Evolutionary conservation across 2,888 invertebrate genomes (phyloP).

Genomic region (Nemoura dubitans): DNA sequence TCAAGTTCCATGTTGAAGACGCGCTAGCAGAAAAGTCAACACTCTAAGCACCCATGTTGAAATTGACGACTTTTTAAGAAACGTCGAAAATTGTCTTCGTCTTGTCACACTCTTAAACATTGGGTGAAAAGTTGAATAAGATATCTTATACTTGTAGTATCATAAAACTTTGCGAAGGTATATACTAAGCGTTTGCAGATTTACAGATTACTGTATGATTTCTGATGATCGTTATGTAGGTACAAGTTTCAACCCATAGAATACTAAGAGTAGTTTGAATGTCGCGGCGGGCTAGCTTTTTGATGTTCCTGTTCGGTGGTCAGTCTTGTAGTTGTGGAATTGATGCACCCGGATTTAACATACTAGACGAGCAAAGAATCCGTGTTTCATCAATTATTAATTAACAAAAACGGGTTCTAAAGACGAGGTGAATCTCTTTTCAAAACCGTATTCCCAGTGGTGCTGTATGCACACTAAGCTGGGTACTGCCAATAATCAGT

Average conservation of each 20-base stretch:
- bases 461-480: background rate
- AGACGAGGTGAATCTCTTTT: background rate
- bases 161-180: background rate
- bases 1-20: background rate
- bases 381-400: constrained; percentile 7
- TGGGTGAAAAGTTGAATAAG: background rate
- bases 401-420: background rate
- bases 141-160: background rate
- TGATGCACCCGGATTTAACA: background rate
- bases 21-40: constrained; percentile 8
- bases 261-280: too few species aligned
- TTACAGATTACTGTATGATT: too few species aligned
- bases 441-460: background rate
- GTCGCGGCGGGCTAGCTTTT: too few species aligned
- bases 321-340: too few species aligned
- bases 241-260: too few species aligned
- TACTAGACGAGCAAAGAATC: background rate
- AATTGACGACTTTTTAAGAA: constrained; percentile 36
- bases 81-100: constrained; percentile 18
- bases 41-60: background rate
- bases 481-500: background rate
- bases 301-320: too few species aligned
- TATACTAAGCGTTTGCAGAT: too few species aligned
- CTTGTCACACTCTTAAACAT: background rate
- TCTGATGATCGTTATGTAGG: too few species aligned